Conservation (phyloP, 2,797 vertebrate genomes). For the Choloepus didactylus region DNA sequence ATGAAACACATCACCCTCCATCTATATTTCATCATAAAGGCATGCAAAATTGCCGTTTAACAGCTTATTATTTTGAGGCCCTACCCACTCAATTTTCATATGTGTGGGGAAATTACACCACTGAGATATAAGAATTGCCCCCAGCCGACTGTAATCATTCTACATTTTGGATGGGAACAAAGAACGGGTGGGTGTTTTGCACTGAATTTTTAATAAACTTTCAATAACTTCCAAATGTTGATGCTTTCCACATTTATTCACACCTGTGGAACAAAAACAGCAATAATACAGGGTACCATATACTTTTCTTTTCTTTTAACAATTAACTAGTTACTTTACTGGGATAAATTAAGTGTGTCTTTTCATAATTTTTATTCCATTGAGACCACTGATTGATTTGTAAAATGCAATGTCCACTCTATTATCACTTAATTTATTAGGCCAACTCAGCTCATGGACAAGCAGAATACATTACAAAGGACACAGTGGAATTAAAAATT, state of each 20-base stretch:
- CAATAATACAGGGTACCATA: not conserved
- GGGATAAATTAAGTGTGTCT: too few relatives aligned
- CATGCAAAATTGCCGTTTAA: slow-evolving; percentile 14
- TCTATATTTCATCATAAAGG: slow-evolving; percentile 19
- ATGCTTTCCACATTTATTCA: slow-evolving; percentile 71
- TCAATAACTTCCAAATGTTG: slow-evolving; percentile 82
- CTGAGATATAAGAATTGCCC: slow-evolving; percentile 63
- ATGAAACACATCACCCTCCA: not conserved
- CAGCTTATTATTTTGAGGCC: slow-evolving; percentile 41
- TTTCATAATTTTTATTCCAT: too few relatives aligned
- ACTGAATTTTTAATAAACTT: slow-evolving; percentile 73
- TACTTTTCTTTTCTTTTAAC: not conserved
- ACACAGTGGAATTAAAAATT: not conserved
- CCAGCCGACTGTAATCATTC: slow-evolving; percentile 51
- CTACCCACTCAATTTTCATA: slow-evolving; percentile 43
- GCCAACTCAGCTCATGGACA: not conserved
- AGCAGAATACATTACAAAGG: not conserved
- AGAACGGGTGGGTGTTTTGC: slow-evolving; percentile 6
- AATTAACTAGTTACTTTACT: not conserved
- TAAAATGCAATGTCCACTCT: slow-evolving; percentile 49
- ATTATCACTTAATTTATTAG: slow-evolving; percentile 32
- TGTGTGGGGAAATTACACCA: slow-evolving; percentile 63
- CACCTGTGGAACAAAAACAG: slow-evolving; percentile 70
- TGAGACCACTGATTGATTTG: not conserved
- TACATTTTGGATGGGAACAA: slow-evolving; percentile 46